Base-by-base conservation (phyloP, 2,113 vertebrate genomes). In the Halcyon malimbica region DNA sequence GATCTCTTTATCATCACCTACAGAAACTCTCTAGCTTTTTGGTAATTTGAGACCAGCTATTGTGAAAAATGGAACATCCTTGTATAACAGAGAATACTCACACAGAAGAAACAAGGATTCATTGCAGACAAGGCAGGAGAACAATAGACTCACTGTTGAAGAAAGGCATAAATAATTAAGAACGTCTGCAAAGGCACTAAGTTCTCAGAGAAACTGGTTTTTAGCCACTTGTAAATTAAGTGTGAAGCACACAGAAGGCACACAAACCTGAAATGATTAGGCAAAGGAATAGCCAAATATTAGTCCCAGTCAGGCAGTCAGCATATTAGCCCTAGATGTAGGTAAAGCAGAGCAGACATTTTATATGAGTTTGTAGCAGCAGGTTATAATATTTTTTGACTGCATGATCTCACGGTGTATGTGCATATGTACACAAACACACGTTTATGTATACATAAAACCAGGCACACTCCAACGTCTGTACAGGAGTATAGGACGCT, bases 81-180 rank as follows among this genome's bases (percentile, higher is more conserved):
- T 62, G 44, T 85, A 29, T 82, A 78, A 89, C 14, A 92, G 65
- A 93, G 84, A 91, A 80, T 60, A 56, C 56, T 95, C 42, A 62
- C 69, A 73, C 18, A 89, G 81, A 90, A 71, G 81, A 95, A 81
- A 83, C n/a, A 87, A 76, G 63, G 59, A 87, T 82, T 93, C 84
- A 53, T 86, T 91, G 67, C 93, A 95, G 56, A 46, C 41, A 65
- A 81, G 67, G 48, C 67, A 83, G 54, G 91, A 67, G 76, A 91
- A 95, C 94, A 96, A 95, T 92, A 81, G 83, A 37, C 31, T 77
- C 39, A 86, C n/a, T 97, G 89, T 96, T 95, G 70, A 91, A 83
- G 87, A 96, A 93, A 85, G 37, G 54, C 92, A 95, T 93, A 93
- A 96, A 96, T 90, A 96, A 96, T 94, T 91, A 63, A 95, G 87